Evolutionary conservation across 2,888 invertebrate species (phyloP), one percentile per base, ranked within the genome.

Genomic region (Hirtodrosophila cameraria): DNA sequence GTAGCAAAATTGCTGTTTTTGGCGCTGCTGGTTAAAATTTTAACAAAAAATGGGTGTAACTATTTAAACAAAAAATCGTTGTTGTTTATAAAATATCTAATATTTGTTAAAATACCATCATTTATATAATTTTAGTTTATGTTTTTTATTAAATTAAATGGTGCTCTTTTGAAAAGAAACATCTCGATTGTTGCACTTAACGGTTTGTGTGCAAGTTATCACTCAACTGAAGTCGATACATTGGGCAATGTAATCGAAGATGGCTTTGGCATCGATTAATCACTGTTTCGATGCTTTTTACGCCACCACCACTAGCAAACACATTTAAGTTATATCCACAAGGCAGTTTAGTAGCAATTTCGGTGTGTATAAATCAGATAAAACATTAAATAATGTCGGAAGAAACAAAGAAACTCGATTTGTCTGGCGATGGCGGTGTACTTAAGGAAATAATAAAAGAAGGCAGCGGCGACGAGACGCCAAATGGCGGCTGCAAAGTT

Each of bases 401-500:
- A 48, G 79, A 64, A 58, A 52, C 57, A 18, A 76, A 73, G 20
- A 79, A 84, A 86, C 71, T 90, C 48, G 88, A 90, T 81, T 66
- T 90, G 16, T 88, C 89, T 43, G 88, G 88, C 2, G 90, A 90
- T 75, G 88, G 88, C 15, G 90, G 90, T 23, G 90, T 90, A 0
- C 61, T 89, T 11, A 90, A 90, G 33, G 86, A 88, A 69, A 89
- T 90, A 18, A n/a, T 88, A 0, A 67, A 78, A 30, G 94, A 94
- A 84, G 98, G 98, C 38, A 91, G 91, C 55, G 96, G 96, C 1
- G 92, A 92, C n/a, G 94, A 94, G 58, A 92, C 91, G 25, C 96
- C 97, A 0, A 91, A 92, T 9, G 89, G 92, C 42, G 97, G 97
- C 1, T 95, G 94, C 88, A 94, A 92, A 85, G 93, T 94, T 6